Evolutionary conservation across 1,140 invertebrate genomes (phyloP).

Genomic region (Leptinotarsa defecta): DNA sequence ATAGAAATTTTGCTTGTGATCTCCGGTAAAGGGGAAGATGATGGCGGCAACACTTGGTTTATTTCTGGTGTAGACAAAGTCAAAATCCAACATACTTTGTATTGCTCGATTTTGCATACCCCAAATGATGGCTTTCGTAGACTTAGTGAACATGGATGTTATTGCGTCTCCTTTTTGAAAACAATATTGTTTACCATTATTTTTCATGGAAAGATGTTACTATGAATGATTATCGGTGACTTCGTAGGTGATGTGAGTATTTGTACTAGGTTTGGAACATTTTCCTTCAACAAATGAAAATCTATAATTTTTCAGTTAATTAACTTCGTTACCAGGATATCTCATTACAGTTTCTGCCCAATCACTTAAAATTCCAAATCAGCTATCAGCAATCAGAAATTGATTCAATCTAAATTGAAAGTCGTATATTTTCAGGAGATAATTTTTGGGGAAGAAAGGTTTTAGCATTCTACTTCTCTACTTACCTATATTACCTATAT

Average conservation of each 20-base stretch:
- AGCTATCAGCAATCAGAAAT: too few species aligned
- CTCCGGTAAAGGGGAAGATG: constrained; percentile 98
- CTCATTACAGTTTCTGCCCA: too few species aligned
- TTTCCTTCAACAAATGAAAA: constrained; percentile 27
- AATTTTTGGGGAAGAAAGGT: too few species aligned
- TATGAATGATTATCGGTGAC: constrained; percentile 12
- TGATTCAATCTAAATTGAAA: too few species aligned
- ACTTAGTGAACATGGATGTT: constrained; percentile 73
- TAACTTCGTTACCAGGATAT: neutral
- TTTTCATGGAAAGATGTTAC: neutral
- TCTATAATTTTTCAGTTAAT: neutral
- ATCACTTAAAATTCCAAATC: too few species aligned
- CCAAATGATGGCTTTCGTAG: constrained; percentile 96
- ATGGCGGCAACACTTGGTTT: constrained; percentile 92
- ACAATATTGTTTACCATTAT: neutral
- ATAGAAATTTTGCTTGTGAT: constrained; percentile 99
- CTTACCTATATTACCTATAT: too few species aligned
- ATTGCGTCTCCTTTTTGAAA: constrained; percentile 26
- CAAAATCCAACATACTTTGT: constrained; percentile 98
- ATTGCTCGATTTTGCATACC: constrained; percentile 98
- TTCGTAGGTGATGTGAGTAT: neutral
- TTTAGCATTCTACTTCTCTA: too few species aligned
- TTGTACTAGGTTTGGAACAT: constrained; percentile 17
- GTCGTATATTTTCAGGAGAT: too few species aligned
- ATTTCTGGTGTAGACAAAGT: constrained; percentile 92